Conservation (phyloP, 2,888 invertebrate species). For the Patella ulyssiponensis region DNA sequence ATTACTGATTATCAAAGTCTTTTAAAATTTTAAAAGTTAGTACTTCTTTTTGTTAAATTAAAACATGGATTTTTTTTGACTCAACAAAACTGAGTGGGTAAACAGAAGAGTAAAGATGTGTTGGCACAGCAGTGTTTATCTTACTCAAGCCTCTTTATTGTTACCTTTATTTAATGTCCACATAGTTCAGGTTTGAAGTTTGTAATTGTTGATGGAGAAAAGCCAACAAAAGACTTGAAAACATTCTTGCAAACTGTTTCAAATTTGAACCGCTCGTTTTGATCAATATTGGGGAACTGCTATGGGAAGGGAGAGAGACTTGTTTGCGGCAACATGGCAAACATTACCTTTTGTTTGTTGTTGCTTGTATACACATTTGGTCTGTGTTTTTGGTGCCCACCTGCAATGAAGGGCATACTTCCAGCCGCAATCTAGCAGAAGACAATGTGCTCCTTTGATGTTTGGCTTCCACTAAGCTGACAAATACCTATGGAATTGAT, state of each 20-base stretch:
- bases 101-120: neutral
- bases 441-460: neutral
- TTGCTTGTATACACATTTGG: neutral
- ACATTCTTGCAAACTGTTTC: no score
- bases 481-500: slow-evolving; percentile 9
- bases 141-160: slow-evolving; percentile 6
- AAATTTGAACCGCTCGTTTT: no score
- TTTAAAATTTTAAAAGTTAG: no score
- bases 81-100: no score
- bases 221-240: no score
- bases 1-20: no score
- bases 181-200: neutral
- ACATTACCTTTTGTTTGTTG: neutral
- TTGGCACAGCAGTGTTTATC: neutral
- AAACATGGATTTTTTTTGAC: no score
- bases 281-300: no score
- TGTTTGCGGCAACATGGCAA: no score
- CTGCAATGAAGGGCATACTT: slow-evolving; percentile 5
- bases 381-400: slow-evolving; percentile 7
- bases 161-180: neutral
- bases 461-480: neutral
- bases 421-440: neutral
- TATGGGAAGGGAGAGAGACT: no score
- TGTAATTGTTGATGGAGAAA: no score
- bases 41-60: no score